Evolutionary conservation across 2,888 invertebrate genomes (phyloP).

Genomic region (Dysmachus trigonus): DNA sequence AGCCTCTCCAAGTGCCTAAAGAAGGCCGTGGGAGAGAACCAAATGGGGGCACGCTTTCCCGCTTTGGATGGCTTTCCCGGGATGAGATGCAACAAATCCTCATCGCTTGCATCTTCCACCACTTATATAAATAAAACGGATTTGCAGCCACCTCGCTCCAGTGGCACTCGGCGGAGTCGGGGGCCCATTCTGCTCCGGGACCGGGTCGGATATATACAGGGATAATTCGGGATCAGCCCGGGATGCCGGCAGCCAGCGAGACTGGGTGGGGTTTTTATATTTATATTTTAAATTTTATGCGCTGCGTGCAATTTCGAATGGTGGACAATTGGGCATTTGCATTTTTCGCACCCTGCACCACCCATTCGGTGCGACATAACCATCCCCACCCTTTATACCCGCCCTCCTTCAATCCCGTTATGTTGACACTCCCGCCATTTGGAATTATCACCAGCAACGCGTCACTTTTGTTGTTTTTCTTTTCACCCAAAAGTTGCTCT

Average conservation of each 20-base stretch:
- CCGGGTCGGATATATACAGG: not conserved
- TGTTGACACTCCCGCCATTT: not conserved
- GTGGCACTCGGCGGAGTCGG: not conserved
- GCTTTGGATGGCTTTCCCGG: not conserved
- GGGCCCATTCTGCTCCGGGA: not conserved
- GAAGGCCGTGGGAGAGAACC: not conserved
- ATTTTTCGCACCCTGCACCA: not conserved
- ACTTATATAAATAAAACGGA: not conserved
- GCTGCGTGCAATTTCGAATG: not conserved
- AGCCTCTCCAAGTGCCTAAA: not conserved
- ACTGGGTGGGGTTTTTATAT: not conserved
- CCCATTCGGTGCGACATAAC: not conserved
- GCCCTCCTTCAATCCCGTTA: not conserved
- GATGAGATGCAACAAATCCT: not conserved
- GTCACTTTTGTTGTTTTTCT: not conserved
- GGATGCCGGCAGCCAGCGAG: no score
- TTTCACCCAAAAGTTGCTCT: not conserved
- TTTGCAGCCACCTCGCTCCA: not conserved
- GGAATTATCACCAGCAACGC: not conserved
- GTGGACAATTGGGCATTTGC: not conserved
- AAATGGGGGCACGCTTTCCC: not conserved
- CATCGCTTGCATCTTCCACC: not conserved
- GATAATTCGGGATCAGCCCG: not conserved
- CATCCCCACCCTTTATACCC: not conserved
- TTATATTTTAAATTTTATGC: not conserved